Evolutionary conservation across 2,113 vertebrate genomes (phyloP).

Genomic region (Nymphicus hollandicus): DNA sequence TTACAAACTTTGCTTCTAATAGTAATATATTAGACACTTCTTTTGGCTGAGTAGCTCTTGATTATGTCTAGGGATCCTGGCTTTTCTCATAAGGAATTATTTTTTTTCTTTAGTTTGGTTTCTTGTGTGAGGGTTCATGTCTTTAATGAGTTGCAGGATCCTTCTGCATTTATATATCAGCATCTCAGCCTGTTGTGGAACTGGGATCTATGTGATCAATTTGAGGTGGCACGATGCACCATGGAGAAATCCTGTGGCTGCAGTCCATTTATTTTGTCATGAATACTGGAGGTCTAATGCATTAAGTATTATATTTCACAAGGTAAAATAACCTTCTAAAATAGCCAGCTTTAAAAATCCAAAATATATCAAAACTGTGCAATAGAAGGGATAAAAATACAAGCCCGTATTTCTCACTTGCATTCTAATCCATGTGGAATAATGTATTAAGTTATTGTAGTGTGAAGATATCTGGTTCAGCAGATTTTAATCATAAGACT

Average conservation of each 20-base stretch:
- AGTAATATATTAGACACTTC: not conserved
- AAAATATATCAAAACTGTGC: not conserved
- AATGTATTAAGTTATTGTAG: not conserved
- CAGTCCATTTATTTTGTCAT: not conserved
- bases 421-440: not conserved
- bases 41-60: not conserved
- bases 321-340: not conserved
- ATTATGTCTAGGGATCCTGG: not conserved
- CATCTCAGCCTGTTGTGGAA: not conserved
- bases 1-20: not conserved
- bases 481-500: constrained; percentile 1
- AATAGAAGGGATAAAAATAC: not conserved
- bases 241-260: not conserved
- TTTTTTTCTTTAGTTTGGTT: not conserved
- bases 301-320: not conserved
- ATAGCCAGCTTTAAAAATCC: not conserved
- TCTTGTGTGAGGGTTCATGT: not conserved
- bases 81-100: not conserved
- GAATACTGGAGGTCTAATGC: not conserved
- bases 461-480: not conserved
- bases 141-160: not conserved
- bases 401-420: not conserved
- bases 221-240: not conserved
- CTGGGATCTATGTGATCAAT: not conserved
- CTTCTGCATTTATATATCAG: not conserved